Base-by-base conservation (phyloP, 2,797 vertebrate genomes). In the Pangasius krempfi region DNA sequence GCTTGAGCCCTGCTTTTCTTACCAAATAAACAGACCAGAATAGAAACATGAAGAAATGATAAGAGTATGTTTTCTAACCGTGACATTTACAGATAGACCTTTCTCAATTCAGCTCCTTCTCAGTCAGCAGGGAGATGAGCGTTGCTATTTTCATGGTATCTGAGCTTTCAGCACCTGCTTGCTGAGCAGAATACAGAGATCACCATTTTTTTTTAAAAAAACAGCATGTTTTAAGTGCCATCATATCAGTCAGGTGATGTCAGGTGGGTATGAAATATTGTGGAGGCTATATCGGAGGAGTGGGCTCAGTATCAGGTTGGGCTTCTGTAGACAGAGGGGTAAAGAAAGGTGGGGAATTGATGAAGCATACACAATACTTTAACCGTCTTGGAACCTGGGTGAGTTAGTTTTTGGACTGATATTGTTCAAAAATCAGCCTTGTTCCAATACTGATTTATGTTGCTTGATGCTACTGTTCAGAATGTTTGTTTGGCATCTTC, bases 91-190 rank as follows among this genome's bases (percentile, higher is more conserved):
- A 47, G n/a, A 68, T 84, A 33, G 82, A 68, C 8, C 62, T 50
- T 68, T 52, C 64, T 68, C 60, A 84, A 20, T 84, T 64, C 83
- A 70, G 83, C 64, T 52, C 30, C 18, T 52, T 70, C 47, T 70
- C 83, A 70, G 83, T 70, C 83, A 84, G 64, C 62, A 70, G 82
- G 83, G 83, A 68, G 83, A 84, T 84, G 83, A 84, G 64, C 64
- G 0, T 68, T 84, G 62, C 83, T 84, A 84, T 84, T 84, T 84
- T 84, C 40, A 84, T 84, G 60, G 62, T 40, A 66, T 50, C 40
- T 66, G 44, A 84, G 60, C 44, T 20, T 66, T 66, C 25, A 50
- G 81, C 47, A 54, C 64, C 18, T 70, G 83, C 83, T 84, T 84
- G 83, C 82, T 52, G 62, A 12, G 82, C 82, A 84, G 7, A 84